phyloP scores from a whole-genome alignment of 2,797 vertebrate genomes.

The Arnoldichthys spilopterus region DNA sequence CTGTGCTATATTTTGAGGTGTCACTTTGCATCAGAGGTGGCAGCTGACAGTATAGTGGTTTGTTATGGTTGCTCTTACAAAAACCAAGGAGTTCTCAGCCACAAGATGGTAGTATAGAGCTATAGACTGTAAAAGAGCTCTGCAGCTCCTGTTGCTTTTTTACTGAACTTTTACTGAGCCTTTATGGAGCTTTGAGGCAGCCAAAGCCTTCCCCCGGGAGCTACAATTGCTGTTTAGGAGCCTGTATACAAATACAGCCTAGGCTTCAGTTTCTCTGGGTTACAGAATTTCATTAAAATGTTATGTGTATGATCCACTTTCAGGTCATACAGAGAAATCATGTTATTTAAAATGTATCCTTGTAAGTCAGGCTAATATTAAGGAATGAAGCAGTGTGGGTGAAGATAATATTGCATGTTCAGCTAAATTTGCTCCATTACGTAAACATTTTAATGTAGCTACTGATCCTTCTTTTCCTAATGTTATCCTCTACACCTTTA shows the following conservation, averaged over 20 bases:
- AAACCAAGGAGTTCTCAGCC: slow-evolving; percentile 27
- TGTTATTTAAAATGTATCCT: neutral
- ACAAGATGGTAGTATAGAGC: slow-evolving; percentile 74
- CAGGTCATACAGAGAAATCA: neutral
- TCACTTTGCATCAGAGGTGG: slow-evolving; percentile 52
- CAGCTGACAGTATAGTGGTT: slow-evolving; percentile 59
- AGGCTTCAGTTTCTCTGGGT: neutral
- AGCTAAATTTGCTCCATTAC: neutral
- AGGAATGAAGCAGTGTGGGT: neutral
- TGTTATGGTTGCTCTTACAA: too few species aligned
- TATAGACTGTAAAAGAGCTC: slow-evolving; percentile 30
- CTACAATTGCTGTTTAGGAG: slow-evolving; percentile 39
- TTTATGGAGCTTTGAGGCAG: slow-evolving; percentile 13
- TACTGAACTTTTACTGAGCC: slow-evolving; percentile 38
- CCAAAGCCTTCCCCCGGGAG: slow-evolving; percentile 43
- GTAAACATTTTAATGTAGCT: neutral
- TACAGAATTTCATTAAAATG: neutral
- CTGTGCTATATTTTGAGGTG: neutral
- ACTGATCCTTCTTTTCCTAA: neutral
- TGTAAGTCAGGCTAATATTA: neutral
- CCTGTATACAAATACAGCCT: slow-evolving; percentile 21
- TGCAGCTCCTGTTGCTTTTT: slow-evolving; percentile 50
- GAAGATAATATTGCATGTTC: neutral
- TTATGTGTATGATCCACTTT: neutral
- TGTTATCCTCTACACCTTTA: too few species aligned